These are phyloP conservation scores for Mimachlamys varia DNA, from an alignment of 2,888 invertebrate species.

Conservation along the genomic window DNA sequence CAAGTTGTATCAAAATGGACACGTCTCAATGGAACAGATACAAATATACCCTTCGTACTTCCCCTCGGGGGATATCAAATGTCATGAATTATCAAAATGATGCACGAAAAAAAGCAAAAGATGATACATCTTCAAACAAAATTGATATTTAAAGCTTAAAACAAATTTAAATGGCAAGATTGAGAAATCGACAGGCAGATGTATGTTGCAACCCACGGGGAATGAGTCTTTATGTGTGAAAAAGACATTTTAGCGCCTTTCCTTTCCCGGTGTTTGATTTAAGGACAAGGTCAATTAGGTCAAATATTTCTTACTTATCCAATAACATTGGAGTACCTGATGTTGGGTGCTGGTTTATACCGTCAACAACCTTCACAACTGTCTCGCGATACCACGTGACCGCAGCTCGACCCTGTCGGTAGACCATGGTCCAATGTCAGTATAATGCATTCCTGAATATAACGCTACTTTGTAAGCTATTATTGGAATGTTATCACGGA, in stretches of 20 bases:
- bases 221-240: neutral
- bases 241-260: neutral
- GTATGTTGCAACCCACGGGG: neutral
- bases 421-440: neutral
- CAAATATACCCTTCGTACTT: slow-evolving; percentile 23
- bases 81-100: slow-evolving; percentile 3
- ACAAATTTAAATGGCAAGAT: neutral
- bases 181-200: neutral
- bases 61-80: neutral
- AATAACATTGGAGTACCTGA: neutral
- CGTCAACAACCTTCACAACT: no score
- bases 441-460: neutral
- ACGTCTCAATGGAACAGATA: neutral
- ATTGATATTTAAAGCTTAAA: slow-evolving; percentile 22
- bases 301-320: no score
- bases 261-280: neutral
- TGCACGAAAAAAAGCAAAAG: slow-evolving; percentile 36
- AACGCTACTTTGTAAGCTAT: neutral
- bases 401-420: neutral
- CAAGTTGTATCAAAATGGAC: slow-evolving; percentile 4
- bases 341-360: no score
- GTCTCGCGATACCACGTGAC: neutral
- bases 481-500: slow-evolving; percentile 23
- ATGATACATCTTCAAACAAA: slow-evolving; percentile 6
- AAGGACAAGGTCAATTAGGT: no score